Percentiles rank a stretch among this genome's conserved stretches.
Evolutionary conservation across 2,113 vertebrate genomes (phyloP).

Genomic region (Pseudonaja textilis): DNA sequence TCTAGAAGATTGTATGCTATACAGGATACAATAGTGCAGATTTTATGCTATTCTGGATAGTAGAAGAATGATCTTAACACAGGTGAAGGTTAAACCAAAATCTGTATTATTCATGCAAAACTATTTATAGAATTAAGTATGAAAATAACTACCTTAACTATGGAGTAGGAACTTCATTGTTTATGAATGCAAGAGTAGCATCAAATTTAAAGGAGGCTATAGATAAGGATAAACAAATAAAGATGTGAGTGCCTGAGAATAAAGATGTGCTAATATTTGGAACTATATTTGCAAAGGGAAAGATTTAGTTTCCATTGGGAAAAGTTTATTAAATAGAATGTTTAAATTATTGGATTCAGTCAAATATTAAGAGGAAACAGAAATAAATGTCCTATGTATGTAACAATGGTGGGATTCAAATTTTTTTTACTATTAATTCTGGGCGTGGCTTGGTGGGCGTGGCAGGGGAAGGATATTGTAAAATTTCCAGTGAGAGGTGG

Average conservation of each 20-base stretch:
- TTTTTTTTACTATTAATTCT: accelerated
- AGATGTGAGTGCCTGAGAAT: neutral
- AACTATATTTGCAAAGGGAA: neutral
- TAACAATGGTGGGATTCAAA: too few relatives aligned
- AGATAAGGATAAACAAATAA: neutral
- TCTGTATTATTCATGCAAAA: neutral
- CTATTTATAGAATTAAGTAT: neutral
- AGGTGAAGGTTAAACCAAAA: neutral
- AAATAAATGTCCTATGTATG: neutral
- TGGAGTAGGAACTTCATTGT: neutral
- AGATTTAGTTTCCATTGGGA: neutral
- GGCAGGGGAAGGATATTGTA: too few relatives aligned
- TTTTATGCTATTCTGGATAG: too few relatives aligned
- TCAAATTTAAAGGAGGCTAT: neutral
- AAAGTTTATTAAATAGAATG: neutral
- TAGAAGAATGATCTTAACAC: neutral
- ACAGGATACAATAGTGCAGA: too few relatives aligned
- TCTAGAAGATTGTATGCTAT: neutral
- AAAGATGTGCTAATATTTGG: neutral
- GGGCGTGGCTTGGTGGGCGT: too few relatives aligned
- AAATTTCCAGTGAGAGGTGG: too few relatives aligned
- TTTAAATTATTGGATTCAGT: too few relatives aligned
- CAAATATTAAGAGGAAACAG: neutral
- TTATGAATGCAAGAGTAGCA: neutral
- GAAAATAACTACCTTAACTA: neutral